Percentiles rank a stretch among this genome's conserved stretches.
Evolutionary conservation across 2,113 vertebrate species (phyloP).

Genomic region (Cyanistes caeruleus): DNA sequence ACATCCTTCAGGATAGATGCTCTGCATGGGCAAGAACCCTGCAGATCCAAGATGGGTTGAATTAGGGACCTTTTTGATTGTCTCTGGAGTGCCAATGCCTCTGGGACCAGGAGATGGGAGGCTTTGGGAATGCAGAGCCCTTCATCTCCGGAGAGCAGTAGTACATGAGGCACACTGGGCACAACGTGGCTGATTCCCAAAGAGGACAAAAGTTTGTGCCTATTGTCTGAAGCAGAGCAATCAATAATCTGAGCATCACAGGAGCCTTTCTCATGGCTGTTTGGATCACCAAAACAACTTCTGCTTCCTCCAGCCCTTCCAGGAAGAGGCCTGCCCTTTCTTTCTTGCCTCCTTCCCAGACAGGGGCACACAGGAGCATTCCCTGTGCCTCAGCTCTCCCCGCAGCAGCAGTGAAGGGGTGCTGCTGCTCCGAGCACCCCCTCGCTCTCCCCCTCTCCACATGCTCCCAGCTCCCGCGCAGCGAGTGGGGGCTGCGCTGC

Average conservation of each 20-base stretch:
- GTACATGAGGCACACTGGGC: neutral
- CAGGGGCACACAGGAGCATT: fast-evolving
- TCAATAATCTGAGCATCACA: neutral
- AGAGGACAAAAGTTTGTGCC: neutral
- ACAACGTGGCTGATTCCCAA: neutral
- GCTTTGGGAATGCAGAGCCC: neutral
- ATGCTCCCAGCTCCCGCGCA: neutral
- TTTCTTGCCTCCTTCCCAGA: neutral
- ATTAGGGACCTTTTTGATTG: neutral
- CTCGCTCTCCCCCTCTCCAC: neutral
- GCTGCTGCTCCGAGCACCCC: neutral
- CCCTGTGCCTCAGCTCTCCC: fast-evolving
- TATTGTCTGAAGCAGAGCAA: neutral
- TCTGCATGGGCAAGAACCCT: neutral
- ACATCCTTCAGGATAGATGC: neutral
- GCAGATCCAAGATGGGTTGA: neutral
- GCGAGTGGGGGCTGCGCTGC: constrained; percentile 5
- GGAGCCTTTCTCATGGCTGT: neutral
- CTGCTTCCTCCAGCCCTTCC: neutral
- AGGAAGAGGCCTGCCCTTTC: neutral
- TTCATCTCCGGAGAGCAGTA: neutral
- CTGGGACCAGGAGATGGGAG: neutral
- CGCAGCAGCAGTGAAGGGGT: neutral
- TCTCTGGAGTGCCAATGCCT: neutral
- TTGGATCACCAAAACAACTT: neutral